Evolutionary conservation across 2,797 vertebrate species (phyloP).

Genomic region (Falco columbarius): DNA sequence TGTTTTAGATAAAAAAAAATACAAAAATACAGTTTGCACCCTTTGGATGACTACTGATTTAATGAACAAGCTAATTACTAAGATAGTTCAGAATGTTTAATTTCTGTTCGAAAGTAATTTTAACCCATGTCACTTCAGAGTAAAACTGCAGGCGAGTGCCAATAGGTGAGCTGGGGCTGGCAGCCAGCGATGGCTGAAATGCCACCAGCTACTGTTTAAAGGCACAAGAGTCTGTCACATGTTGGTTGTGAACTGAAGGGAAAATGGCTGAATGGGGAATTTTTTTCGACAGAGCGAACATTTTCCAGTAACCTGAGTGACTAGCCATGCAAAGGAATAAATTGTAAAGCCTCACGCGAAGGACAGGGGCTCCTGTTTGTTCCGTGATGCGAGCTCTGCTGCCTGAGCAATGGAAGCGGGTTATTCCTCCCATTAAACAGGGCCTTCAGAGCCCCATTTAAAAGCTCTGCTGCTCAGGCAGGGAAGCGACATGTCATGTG

Average conservation of each 20-base stretch:
- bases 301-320: neutral
- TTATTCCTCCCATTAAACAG: neutral
- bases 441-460: neutral
- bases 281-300: neutral
- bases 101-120: neutral
- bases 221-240: neutral
- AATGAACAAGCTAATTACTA: neutral
- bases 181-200: neutral
- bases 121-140: neutral
- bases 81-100: neutral
- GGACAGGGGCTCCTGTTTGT: neutral
- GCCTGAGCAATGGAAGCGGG: fast-evolving
- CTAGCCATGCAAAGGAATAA: neutral
- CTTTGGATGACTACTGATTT: neutral
- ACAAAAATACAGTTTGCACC: neutral
- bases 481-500: neutral
- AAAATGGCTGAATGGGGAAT: neutral
- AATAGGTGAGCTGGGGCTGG: neutral
- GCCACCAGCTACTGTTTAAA: neutral
- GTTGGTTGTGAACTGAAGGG: neutral
- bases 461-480: neutral
- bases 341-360: neutral
- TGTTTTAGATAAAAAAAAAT: neutral
- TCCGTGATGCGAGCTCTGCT: neutral
- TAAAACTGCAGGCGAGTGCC: neutral